phyloP scores from a whole-genome alignment of 1,140 invertebrate genomes.

The Drosophila carrolli region DNA sequence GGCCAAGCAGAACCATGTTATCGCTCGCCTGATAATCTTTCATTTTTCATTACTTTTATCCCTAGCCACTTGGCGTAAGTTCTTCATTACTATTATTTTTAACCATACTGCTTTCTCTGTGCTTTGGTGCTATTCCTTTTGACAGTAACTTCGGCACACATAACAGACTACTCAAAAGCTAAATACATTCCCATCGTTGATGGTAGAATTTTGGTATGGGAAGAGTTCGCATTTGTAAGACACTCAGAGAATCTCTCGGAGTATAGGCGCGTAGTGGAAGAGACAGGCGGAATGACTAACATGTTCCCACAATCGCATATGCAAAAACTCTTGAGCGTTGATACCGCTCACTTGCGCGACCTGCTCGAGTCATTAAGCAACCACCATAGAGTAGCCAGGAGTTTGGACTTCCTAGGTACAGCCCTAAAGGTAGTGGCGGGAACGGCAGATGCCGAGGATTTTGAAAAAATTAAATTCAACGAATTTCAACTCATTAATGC shows the following conservation, averaged over 20 bases:
- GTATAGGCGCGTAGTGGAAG: constrained; percentile 1
- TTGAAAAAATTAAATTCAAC: background rate
- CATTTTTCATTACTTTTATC: constrained; percentile 12
- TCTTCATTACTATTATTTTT: constrained; percentile 5
- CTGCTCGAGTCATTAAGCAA: constrained; percentile 2
- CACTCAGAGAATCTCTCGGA: constrained; percentile 15
- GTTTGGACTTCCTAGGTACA: background rate
- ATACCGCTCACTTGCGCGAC: background rate
- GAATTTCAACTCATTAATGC: constrained; percentile 10
- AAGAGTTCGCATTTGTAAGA: constrained; percentile 9
- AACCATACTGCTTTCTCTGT: too few species aligned
- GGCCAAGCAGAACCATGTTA: background rate
- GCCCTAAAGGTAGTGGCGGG: constrained; percentile 5
- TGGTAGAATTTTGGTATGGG: constrained; percentile 6
- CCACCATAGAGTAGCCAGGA: background rate
- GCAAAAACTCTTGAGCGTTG: constrained; percentile 2
- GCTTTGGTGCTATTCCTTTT: too few species aligned
- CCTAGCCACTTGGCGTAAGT: constrained; percentile 9
- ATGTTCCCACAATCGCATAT: constrained; percentile 4
- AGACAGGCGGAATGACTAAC: background rate
- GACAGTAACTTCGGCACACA: background rate
- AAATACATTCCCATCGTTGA: constrained; percentile 2
- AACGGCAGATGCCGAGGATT: constrained; percentile 4
- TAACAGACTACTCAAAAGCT: background rate
- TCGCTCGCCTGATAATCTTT: constrained; percentile 5